Evolutionary conservation across 2,113 vertebrate genomes (phyloP).

Genomic region (Erythrocebus patas): DNA sequence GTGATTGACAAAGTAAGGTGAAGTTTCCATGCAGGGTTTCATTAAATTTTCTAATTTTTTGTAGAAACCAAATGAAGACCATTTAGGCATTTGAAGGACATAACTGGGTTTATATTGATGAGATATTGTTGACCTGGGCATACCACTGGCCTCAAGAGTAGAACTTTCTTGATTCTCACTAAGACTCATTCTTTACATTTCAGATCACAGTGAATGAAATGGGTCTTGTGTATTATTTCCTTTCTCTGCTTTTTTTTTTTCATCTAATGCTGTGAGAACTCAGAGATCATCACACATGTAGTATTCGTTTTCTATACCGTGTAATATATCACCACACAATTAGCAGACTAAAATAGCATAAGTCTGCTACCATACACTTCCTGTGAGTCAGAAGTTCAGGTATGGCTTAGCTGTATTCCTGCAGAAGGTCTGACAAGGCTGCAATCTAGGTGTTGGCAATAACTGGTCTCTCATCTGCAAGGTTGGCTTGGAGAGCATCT

Average conservation of each 20-base stretch:
- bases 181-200: neutral
- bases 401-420: neutral
- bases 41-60: neutral
- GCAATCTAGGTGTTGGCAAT: neutral
- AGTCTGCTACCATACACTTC: neutral
- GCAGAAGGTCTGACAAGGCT: neutral
- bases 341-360: neutral
- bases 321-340: neutral
- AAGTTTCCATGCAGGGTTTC: rapidly evolving
- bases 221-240: neutral
- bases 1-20: neutral
- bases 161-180: neutral
- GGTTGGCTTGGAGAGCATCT: neutral
- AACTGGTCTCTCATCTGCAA: neutral
- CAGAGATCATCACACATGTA: neutral
- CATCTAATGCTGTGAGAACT: neutral
- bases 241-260: neutral
- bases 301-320: neutral
- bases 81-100: neutral
- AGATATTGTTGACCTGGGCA: neutral
- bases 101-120: neutral
- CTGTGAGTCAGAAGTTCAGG: neutral
- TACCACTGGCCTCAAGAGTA: neutral
- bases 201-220: neutral
- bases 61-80: neutral